Evolutionary conservation across 2,113 vertebrate species (phyloP).

Genomic region (Limanda limanda): DNA sequence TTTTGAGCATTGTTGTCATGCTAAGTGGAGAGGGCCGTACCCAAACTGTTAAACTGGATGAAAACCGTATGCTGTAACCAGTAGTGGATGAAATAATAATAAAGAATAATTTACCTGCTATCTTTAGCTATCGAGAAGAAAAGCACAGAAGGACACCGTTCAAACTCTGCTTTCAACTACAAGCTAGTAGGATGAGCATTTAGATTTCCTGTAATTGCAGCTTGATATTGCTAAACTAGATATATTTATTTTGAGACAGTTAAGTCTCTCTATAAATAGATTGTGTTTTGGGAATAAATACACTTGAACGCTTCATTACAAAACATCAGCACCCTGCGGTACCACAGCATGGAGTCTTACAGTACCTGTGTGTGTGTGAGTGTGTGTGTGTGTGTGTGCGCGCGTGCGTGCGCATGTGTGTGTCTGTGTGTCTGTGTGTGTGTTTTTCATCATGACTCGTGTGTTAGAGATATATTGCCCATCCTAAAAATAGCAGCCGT

Average conservation of each 20-base stretch:
- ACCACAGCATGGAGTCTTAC: not conserved
- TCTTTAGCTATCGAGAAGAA: too few relatives aligned
- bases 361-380: slow-evolving; percentile 1
- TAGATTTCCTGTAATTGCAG: not conserved
- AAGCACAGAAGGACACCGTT: too few relatives aligned
- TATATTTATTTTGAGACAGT: too few relatives aligned
- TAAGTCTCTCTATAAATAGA: too few relatives aligned
- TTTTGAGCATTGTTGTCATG: too few relatives aligned
- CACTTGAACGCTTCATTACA: not conserved
- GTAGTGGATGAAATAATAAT: too few relatives aligned
- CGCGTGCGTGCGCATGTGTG: not conserved
- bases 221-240: too few relatives aligned
- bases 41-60: too few relatives aligned
- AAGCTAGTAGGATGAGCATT: not conserved
- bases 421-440: not conserved
- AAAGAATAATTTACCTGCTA: too few relatives aligned
- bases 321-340: not conserved
- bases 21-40: too few relatives aligned
- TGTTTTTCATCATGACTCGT: slow-evolving; percentile 32
- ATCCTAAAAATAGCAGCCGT: slow-evolving; percentile 63
- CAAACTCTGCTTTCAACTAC: not conserved
- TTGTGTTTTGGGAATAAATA: too few relatives aligned
- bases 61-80: too few relatives aligned
- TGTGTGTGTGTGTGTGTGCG: not conserved
- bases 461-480: slow-evolving; percentile 41